These are phyloP conservation scores for Camelus dromedarius DNA, from an alignment of 2,113 vertebrate species.

Conservation along the genomic window DNA sequence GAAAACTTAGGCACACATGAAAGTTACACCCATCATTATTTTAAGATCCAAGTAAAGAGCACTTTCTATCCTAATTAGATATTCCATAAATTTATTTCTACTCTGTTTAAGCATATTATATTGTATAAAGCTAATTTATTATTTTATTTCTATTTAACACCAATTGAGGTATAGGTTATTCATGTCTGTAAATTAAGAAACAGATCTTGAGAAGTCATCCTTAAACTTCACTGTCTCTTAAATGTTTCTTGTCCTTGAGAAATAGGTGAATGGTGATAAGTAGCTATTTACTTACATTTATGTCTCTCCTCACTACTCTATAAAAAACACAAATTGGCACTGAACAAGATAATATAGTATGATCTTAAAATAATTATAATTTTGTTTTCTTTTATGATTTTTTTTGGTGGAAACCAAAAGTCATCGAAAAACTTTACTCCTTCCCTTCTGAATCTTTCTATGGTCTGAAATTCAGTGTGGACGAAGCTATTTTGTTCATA, in stretches of 20 bases:
- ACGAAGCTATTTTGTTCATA: neutral
- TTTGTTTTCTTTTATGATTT: neutral
- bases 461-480: neutral
- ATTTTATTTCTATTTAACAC: neutral
- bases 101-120: neutral
- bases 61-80: neutral
- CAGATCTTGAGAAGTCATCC: neutral
- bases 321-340: neutral
- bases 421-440: neutral
- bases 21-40: constrained; percentile 17
- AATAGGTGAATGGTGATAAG: neutral
- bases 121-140: neutral
- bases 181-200: neutral
- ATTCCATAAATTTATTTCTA: neutral
- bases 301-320: neutral
- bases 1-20: neutral
- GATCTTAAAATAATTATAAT: neutral
- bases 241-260: neutral
- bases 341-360: neutral
- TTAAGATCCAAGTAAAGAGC: neutral
- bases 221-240: neutral
- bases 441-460: constrained; percentile 29
- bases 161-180: neutral
- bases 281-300: neutral
- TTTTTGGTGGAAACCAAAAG: neutral